Base-by-base conservation (phyloP, 2,113 vertebrate species). In the Zosterops pallidus region DNA sequence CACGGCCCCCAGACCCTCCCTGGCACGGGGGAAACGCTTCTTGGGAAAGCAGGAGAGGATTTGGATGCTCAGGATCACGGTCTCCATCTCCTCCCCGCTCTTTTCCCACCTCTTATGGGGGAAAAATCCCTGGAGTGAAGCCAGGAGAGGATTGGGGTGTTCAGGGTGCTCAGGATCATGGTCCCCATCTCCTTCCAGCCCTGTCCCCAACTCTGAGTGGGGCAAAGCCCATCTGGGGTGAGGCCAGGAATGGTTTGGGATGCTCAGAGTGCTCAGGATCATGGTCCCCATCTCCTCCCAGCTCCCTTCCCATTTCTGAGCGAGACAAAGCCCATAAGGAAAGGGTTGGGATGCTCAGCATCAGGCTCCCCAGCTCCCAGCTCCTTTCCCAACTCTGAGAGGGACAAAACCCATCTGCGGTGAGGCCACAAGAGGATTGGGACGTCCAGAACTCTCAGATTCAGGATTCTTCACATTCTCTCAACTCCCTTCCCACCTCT, bases 381-480 rank as follows among this genome's bases (percentile, higher is more conserved):
- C 2, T 56, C 29, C 22, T 3, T 56, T n/a, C 29, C 17, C 23
- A 15, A 0, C 0, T 42, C 9, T 42, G 15, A 25, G 6, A 1
- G 28, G 29, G 29, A 1, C 3, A 52, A 52, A 52, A 1, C 68
- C 35, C 35, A 23, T 7, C 56, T 16, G n/a, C 21, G 4, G 14
- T 35, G 33, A 35, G 33, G 20, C 21, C 56, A 53, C 28, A 24
- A 21, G 14, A n/a, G 39, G 17, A n/a, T 26, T 72, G 49, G 35
- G 28, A 15, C 14, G 31, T 14, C 46, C 41, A 72, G 69, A 6
- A 9, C 16, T 18, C 50, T 33, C 69, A 25, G 8, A 7, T 10
- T 33, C 37, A 12, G 23, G 13, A 9, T 28, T 14, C 23, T 24
- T 15, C 69, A 55, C 24, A 23, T 14, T 8, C 16, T 21, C 31